A percentile compares a stretch with the other conserved stretches of the same genome.
Evolutionary conservation across 2,797 vertebrate species (phyloP).

Genomic region (Danio albolineatus): DNA sequence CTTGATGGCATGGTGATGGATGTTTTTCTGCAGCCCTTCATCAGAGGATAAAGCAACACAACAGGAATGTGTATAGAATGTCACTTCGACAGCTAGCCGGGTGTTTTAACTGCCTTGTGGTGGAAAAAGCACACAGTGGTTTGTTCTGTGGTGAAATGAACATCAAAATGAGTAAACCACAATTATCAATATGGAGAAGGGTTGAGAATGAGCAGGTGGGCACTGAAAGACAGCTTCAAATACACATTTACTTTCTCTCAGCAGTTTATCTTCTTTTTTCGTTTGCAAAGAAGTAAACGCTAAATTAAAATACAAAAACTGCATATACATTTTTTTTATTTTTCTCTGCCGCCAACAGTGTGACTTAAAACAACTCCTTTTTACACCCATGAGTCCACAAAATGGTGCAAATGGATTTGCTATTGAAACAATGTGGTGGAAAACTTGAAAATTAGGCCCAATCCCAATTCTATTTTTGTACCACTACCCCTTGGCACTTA

Average conservation of each 20-base stretch:
- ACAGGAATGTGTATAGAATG: constrained; percentile 62
- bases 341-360: no score
- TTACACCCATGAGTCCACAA: no score
- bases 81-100: constrained; percentile 63
- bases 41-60: constrained; percentile 47
- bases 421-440: no score
- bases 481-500: no score
- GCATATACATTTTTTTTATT: no score
- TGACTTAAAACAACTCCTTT: no score
- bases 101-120: constrained; percentile 46
- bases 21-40: constrained; percentile 69
- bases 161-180: constrained; percentile 25
- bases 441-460: no score
- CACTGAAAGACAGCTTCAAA: not conserved
- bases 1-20: constrained; percentile 67
- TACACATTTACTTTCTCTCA: not conserved
- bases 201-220: constrained; percentile 28
- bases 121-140: constrained; percentile 58
- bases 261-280: constrained; percentile 52
- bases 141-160: constrained; percentile 39
- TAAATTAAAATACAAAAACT: no score
- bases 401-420: no score
- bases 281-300: constrained; percentile 34
- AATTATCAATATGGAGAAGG: constrained; percentile 18
- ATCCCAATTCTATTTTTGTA: no score